Percentiles rank a stretch among this genome's conserved stretches.
Evolutionary conservation across 2,888 invertebrate genomes (phyloP).

Genomic region (Heliconius sara): DNA sequence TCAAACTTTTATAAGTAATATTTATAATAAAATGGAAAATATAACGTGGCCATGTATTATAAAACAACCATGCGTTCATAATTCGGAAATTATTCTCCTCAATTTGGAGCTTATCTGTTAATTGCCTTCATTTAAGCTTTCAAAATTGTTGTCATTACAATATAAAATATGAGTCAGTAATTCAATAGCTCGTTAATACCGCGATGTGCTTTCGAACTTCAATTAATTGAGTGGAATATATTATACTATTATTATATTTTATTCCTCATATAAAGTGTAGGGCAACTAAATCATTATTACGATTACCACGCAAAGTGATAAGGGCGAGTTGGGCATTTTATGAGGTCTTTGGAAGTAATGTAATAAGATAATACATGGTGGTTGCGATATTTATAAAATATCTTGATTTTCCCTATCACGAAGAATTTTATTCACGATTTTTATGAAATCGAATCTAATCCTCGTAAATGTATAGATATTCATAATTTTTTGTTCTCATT

Average conservation of each 20-base stretch:
- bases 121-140: too few species aligned
- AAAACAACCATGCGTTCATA: background rate
- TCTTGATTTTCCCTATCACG: too few species aligned
- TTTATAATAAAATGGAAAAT: background rate
- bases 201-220: constrained; percentile 11
- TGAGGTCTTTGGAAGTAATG: background rate
- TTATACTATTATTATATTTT: background rate
- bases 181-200: constrained; percentile 21
- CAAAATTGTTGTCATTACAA: constrained; percentile 4
- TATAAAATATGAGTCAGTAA: constrained; percentile 9
- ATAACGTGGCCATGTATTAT: background rate
- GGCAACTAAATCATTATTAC: background rate
- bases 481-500: too few species aligned
- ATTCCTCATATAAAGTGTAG: background rate
- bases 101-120: constrained; percentile 26
- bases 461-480: too few species aligned
- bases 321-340: background rate
- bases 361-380: too few species aligned
- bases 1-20: background rate
- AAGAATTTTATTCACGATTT: too few species aligned
- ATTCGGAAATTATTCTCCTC: constrained; percentile 20
- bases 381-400: too few species aligned
- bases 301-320: background rate
- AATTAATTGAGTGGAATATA: constrained; percentile 5
- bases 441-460: too few species aligned